phyloP scores from a whole-genome alignment of 2,797 vertebrate genomes.

The Scyliorhinus canicula region DNA sequence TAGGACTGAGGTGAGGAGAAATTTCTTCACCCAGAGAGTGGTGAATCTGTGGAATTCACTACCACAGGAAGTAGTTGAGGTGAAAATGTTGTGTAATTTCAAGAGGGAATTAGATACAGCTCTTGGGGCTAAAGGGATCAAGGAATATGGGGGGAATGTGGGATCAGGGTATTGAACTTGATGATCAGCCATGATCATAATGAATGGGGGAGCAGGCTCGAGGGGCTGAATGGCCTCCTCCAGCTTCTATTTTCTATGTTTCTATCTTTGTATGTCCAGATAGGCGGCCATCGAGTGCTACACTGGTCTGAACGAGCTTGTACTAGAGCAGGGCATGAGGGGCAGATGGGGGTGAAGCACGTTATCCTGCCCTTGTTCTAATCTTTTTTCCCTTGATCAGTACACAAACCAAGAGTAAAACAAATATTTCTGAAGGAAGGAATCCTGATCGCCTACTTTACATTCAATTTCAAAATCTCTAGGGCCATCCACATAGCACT shows the following conservation, averaged over 20 bases:
- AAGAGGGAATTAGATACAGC: too few relatives aligned
- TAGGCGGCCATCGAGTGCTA: background rate
- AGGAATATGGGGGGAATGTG: background rate
- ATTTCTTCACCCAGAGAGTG: too few relatives aligned
- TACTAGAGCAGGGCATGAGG: background rate
- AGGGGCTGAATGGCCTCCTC: too few relatives aligned
- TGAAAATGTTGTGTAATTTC: too few relatives aligned
- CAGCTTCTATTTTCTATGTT: too few relatives aligned
- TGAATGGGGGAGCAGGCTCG: too few relatives aligned
- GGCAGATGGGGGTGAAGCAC: background rate
- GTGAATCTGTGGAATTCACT: too few relatives aligned
- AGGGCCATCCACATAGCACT: background rate
- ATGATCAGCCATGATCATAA: too few relatives aligned
- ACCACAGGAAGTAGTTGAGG: too few relatives aligned
- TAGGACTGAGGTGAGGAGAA: too few relatives aligned
- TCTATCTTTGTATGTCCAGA: background rate
- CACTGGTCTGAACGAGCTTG: background rate
- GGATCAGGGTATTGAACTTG: too few relatives aligned
- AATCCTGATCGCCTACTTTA: background rate
- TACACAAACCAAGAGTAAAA: background rate
- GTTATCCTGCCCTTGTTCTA: background rate
- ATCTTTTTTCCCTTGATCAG: background rate
- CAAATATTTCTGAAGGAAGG: background rate
- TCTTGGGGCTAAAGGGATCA: too few relatives aligned
- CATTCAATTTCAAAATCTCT: background rate